Conservation (phyloP, 2,797 vertebrate species). For the Enteromius thamalakanensis region DNA sequence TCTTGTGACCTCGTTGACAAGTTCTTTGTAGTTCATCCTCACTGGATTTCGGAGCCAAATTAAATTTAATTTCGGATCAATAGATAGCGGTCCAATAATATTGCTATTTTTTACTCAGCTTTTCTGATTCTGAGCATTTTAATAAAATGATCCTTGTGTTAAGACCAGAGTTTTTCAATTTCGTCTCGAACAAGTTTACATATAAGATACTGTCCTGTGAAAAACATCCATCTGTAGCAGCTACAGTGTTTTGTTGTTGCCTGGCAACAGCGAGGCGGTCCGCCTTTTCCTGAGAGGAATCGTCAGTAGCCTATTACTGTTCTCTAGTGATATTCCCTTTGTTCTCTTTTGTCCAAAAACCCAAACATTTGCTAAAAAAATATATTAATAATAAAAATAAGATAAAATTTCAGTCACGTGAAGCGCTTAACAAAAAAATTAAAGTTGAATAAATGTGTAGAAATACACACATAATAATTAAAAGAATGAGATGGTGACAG, state of each 20-base stretch:
- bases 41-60: constrained; percentile 7
- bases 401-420: neutral
- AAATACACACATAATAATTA: neutral
- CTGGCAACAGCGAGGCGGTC: constrained; percentile 71
- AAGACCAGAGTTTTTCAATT: neutral
- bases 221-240: neutral
- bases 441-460: neutral
- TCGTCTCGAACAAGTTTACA: neutral
- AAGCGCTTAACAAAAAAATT: neutral
- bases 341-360: neutral
- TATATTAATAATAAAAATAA: neutral
- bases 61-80: neutral
- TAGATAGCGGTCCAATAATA: neutral
- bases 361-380: neutral
- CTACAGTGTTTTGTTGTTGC: constrained; percentile 67
- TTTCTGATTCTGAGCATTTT: neutral
- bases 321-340: constrained; percentile 7
- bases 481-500: neutral
- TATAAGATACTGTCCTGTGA: neutral
- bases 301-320: neutral
- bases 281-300: constrained; percentile 35
- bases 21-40: constrained; percentile 78
- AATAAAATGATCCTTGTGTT: neutral
- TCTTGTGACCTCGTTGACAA: constrained; percentile 74
- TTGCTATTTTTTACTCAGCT: neutral